phyloP scores from a whole-genome alignment of 35 echinoderm and acorn worm species.

The Apostichopus japonicus region DNA sequence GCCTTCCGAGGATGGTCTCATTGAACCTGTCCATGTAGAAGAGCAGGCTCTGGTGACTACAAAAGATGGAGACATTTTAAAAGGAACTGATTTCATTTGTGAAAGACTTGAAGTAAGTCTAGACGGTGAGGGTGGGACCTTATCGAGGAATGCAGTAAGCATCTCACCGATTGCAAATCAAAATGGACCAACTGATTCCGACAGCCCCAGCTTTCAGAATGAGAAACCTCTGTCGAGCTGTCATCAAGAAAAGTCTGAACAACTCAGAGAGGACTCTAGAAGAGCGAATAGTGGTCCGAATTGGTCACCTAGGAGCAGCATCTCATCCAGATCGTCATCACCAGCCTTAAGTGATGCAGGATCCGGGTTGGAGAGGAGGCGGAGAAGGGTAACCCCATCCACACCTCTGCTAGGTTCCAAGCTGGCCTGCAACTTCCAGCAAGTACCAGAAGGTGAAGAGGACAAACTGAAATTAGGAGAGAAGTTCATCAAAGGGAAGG shows the following conservation, averaged over 20 bases:
- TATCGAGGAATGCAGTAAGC: no score
- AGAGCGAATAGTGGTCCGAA: neutral
- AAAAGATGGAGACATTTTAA: no score
- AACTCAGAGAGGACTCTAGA: neutral
- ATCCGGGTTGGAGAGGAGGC: neutral
- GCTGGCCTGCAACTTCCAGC: conserved; percentile 19
- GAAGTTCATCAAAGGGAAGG: conserved; percentile 23
- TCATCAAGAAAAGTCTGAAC: no score
- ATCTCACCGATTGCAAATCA: no score
- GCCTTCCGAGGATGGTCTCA: neutral
- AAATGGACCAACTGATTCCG: no score
- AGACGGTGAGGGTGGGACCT: no score
- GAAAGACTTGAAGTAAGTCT: no score
- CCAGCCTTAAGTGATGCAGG: neutral
- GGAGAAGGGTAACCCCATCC: neutral
- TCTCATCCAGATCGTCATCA: conserved; percentile 13
- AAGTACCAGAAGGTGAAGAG: neutral
- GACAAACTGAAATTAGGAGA: neutral
- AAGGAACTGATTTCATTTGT: no score
- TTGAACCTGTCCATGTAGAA: no score
- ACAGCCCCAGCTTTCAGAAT: no score
- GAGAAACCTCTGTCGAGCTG: no score
- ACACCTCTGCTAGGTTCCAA: neutral
- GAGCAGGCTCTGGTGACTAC: no score
- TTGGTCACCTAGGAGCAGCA: neutral